These are phyloP conservation scores for Caenorhabditis tropicalis DNA, from an alignment of 1,140 invertebrate species.

Conservation along the genomic window DNA sequence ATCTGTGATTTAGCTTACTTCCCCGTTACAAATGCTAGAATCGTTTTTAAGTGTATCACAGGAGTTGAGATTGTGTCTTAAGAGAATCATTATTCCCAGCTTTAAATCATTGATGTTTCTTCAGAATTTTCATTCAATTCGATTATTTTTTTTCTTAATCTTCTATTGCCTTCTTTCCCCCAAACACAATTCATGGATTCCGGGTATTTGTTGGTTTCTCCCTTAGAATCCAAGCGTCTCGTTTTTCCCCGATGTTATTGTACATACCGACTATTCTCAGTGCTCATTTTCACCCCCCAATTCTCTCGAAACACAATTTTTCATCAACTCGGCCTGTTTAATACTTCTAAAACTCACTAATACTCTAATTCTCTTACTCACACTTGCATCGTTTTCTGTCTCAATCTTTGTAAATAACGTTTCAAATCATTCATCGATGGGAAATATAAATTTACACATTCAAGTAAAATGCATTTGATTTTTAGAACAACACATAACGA, in stretches of 20 bases:
- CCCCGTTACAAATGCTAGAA: not conserved
- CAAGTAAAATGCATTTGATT: no score
- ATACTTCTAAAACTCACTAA: not conserved
- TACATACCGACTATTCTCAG: not conserved
- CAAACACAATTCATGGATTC: not conserved
- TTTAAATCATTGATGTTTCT: not conserved
- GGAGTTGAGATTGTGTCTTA: no score
- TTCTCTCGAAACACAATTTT: not conserved
- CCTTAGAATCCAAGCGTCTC: not conserved
- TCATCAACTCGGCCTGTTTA: not conserved
- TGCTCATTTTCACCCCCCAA: not conserved
- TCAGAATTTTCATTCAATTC: no score
- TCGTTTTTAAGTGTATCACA: not conserved
- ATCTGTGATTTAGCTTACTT: conserved; percentile 10
- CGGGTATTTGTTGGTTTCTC: not conserved
- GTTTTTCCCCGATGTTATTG: not conserved
- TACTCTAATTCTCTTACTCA: not conserved
- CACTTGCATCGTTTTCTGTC: not conserved
- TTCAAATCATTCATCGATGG: not conserved
- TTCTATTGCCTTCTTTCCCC: not conserved
- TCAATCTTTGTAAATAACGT: conserved; percentile 11
- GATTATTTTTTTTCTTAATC: no score
- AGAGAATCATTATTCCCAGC: not conserved
- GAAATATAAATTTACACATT: not conserved
- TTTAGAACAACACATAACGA: no score